phyloP scores from a whole-genome alignment of 2,888 invertebrate genomes.

The Drosophila melanosoma region DNA sequence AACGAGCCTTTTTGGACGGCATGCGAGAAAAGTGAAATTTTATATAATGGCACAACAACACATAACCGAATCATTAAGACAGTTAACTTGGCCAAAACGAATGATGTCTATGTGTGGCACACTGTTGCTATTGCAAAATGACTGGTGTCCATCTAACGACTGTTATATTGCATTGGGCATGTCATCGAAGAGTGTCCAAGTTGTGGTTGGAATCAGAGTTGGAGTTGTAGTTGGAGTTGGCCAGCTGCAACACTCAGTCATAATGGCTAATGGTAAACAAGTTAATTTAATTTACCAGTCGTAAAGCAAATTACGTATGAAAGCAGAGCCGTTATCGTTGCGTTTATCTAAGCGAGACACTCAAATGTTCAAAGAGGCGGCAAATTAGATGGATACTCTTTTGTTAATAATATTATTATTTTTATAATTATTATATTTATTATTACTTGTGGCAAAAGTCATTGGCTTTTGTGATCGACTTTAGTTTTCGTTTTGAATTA shows the following conservation, averaged over 20 bases:
- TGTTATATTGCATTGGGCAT: conserved; percentile 53
- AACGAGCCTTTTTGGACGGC: conserved; percentile 57
- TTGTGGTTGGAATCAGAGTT: conserved; percentile 1
- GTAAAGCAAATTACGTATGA: conserved; percentile 80
- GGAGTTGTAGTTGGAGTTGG: neutral
- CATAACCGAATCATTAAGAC: conserved; percentile 79
- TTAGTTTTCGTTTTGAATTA: conserved; percentile 29
- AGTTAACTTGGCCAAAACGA: conserved; percentile 65
- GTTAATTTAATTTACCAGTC: conserved; percentile 81
- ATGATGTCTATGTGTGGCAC: conserved; percentile 71
- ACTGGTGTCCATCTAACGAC: conserved; percentile 16
- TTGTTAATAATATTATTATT: neutral
- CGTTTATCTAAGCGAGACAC: conserved; percentile 50
- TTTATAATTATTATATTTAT: neutral
- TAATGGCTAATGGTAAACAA: conserved; percentile 67
- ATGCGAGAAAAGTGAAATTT: conserved; percentile 75
- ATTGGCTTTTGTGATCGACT: conserved; percentile 44
- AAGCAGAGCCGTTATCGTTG: conserved; percentile 74
- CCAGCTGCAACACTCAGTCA: conserved; percentile 5
- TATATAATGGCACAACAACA: conserved; percentile 64
- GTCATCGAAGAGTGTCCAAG: conserved; percentile 13
- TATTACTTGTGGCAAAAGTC: conserved; percentile 24
- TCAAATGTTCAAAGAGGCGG: neutral
- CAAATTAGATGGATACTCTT: neutral
- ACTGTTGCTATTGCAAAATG: conserved; percentile 73